phyloP scores from a whole-genome alignment of 2,797 vertebrate genomes.

The Erpetoichthys calabaricus region DNA sequence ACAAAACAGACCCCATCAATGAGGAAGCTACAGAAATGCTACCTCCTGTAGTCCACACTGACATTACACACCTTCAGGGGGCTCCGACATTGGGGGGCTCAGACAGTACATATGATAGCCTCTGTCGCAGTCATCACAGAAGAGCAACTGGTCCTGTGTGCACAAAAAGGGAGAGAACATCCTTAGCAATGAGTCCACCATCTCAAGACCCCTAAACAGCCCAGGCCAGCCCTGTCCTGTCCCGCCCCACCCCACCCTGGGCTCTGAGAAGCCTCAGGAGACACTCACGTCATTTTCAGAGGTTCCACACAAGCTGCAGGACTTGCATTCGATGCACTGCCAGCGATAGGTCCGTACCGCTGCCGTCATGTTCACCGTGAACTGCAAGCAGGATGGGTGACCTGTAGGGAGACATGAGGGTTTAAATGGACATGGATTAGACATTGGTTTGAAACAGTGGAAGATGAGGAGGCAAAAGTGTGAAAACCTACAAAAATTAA shows the following conservation, averaged over 20 bases:
- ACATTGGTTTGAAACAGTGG: not conserved
- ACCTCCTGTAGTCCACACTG: no score
- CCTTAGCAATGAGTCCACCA: not conserved
- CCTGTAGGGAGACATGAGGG: slow-evolving; percentile 38
- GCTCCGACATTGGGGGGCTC: slow-evolving; percentile 81
- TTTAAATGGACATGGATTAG: slow-evolving; percentile 1
- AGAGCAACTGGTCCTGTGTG: slow-evolving; percentile 75
- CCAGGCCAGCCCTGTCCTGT: not conserved
- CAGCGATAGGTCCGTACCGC: slow-evolving; percentile 87
- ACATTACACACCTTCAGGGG: slow-evolving; percentile 66
- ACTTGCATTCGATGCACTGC: slow-evolving; percentile 95
- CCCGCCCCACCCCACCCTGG: not conserved
- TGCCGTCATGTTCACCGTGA: slow-evolving; percentile 89
- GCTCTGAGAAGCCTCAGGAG: not conserved
- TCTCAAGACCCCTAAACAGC: slow-evolving; percentile 1
- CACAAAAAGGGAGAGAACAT: not conserved
- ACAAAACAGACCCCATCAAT: not conserved
- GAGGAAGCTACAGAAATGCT: not conserved
- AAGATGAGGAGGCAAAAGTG: not conserved
- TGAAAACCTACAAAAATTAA: no score
- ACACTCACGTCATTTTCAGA: slow-evolving; percentile 81
- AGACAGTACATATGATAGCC: slow-evolving; percentile 91
- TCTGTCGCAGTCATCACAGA: slow-evolving; percentile 82
- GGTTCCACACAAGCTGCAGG: slow-evolving; percentile 86
- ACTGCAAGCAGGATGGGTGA: slow-evolving; percentile 88